phyloP scores from a whole-genome alignment of 2,113 vertebrate species.

The Sporophila hypoxantha region DNA sequence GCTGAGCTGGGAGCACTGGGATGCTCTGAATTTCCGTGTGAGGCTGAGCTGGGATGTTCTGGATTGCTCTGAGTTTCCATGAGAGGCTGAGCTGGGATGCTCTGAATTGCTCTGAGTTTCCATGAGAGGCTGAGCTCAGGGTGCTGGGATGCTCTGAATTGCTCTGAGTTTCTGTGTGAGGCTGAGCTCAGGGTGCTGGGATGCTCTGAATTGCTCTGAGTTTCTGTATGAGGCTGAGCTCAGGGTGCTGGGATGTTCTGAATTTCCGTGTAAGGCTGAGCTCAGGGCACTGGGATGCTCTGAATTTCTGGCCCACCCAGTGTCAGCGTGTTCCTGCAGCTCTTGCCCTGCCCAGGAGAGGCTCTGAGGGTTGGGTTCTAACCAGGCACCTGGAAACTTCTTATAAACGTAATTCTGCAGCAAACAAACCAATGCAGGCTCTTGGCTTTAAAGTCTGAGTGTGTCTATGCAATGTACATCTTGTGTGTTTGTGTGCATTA shows the following conservation, averaged over 20 bases:
- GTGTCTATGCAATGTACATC: rapidly evolving
- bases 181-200: neutral
- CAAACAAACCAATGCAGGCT: rapidly evolving
- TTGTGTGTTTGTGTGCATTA: neutral
- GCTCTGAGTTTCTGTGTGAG: rapidly evolving
- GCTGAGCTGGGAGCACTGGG: no score
- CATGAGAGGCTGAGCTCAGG: rapidly evolving
- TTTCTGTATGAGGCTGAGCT: no score
- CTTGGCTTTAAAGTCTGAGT: rapidly evolving
- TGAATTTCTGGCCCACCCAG: no score
- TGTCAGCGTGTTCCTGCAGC: neutral
- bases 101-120: no score
- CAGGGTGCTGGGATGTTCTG: neutral
- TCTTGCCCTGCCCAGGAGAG: neutral
- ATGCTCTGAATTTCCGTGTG: no score
- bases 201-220: no score
- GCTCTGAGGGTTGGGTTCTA: neutral
- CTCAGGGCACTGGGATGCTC: neutral
- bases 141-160: neutral
- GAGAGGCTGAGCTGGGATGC: neutral
- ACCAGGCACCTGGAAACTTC: neutral
- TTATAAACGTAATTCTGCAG: neutral
- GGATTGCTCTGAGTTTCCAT: no score
- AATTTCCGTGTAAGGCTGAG: rapidly evolving
- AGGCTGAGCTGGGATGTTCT: neutral